These are phyloP conservation scores for Matsumurasca onukii DNA, from an alignment of 1,140 invertebrate genomes.

Conservation along the genomic window DNA sequence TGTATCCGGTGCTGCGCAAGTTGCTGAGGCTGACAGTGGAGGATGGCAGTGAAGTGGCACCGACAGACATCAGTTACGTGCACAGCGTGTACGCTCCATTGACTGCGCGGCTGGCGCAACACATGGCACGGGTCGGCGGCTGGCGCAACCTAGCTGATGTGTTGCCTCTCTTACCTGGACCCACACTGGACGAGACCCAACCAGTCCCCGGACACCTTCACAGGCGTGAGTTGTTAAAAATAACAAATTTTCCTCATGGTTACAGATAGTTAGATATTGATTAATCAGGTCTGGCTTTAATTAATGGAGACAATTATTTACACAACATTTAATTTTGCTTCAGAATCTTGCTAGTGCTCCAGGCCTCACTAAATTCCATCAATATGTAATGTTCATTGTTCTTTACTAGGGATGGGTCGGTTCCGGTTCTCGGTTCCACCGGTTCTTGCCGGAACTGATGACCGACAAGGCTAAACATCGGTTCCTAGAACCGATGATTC, in stretches of 20 bases:
- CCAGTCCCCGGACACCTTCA: constrained; percentile 45
- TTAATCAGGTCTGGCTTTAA: no score
- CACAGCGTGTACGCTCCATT: constrained; percentile 93
- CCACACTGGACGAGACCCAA: constrained; percentile 56
- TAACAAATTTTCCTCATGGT: neutral
- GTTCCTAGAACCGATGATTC: no score
- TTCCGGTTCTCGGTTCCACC: no score
- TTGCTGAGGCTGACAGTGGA: constrained; percentile 81
- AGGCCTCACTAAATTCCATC: no score
- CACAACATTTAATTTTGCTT: no score
- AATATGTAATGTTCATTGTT: no score
- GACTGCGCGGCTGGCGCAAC: constrained; percentile 85
- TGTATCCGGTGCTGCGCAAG: constrained; percentile 54
- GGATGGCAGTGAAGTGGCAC: constrained; percentile 79
- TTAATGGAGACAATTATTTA: no score
- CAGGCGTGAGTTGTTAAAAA: constrained; percentile 27
- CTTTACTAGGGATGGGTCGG: no score
- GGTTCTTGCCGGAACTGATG: no score
- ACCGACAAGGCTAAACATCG: no score
- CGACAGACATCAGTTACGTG: constrained; percentile 90
- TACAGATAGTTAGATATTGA: no score
- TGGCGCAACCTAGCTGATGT: constrained; percentile 74
- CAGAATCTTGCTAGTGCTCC: no score
- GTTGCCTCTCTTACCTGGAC: constrained; percentile 63
- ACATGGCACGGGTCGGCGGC: constrained; percentile 77